These are phyloP conservation scores for Venusia cambrica DNA, from an alignment of 2,888 invertebrate species.

Conservation along the genomic window DNA sequence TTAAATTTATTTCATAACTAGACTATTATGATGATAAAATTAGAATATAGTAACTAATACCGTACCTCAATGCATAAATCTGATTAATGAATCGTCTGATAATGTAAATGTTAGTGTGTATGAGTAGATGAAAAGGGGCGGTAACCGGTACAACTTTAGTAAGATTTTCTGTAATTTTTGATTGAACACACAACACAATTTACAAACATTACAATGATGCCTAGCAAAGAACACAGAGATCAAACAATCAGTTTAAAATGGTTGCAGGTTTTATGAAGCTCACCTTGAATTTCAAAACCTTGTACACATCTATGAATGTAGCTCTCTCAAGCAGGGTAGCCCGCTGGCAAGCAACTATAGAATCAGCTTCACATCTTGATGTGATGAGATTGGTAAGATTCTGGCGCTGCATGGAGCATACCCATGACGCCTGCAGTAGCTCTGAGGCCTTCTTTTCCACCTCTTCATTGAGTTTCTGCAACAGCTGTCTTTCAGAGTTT, in stretches of 20 bases:
- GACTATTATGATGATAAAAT: no score
- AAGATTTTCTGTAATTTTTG: no score
- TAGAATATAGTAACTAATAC: no score
- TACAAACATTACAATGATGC: no score
- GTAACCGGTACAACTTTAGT: no score
- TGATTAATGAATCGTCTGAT: no score
- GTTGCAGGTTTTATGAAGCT: constrained; percentile 30
- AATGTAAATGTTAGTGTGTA: no score
- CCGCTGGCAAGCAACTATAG: constrained; percentile 88
- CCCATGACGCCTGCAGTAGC: constrained; percentile 89
- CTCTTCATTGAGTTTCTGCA: constrained; percentile 88
- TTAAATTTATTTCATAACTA: no score
- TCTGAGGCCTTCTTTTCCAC: constrained; percentile 81
- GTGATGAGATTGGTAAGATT: constrained; percentile 89
- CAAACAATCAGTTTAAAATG: not conserved
- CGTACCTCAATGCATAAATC: no score
- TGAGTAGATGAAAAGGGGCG: no score
- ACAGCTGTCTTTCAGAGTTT: constrained; percentile 90
- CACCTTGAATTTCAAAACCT: constrained; percentile 91
- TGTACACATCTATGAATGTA: constrained; percentile 90
- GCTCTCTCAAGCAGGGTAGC: constrained; percentile 67
- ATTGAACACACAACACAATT: no score
- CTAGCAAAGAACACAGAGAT: no score
- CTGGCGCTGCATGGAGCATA: constrained; percentile 92
- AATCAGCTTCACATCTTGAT: constrained; percentile 87